Percentiles rank a stretch among this genome's conserved stretches.
phyloP scores from a whole-genome alignment of 2,113 vertebrate genomes.

The Agapornis roseicollis region DNA sequence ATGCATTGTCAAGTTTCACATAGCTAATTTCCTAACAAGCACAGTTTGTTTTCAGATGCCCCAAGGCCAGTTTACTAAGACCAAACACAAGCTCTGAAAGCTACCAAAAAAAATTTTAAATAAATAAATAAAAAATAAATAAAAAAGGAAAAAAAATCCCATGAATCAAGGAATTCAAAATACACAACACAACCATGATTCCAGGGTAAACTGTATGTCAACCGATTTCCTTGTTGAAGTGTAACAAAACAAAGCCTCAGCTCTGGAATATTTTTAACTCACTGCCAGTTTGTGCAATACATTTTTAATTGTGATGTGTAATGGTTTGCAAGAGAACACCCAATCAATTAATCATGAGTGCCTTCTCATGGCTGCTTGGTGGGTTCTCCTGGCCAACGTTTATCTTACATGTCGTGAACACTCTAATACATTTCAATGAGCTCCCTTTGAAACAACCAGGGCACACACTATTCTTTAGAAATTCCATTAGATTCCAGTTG shows the following conservation, averaged over 20 bases:
- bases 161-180: slow-evolving; percentile 54
- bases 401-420: slow-evolving; percentile 60
- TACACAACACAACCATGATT: not conserved
- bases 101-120: not conserved
- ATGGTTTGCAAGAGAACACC: slow-evolving; percentile 78
- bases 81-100: slow-evolving; percentile 66
- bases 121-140: not conserved
- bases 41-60: slow-evolving; percentile 79
- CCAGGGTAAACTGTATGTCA: not conserved
- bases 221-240: slow-evolving; percentile 16
- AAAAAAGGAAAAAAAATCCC: not conserved
- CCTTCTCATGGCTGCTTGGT: slow-evolving; percentile 69
- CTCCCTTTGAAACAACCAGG: slow-evolving; percentile 45
- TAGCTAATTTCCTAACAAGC: slow-evolving; percentile 77
- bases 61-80: slow-evolving; percentile 74
- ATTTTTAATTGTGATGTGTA: slow-evolving; percentile 82
- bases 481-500: slow-evolving; percentile 55
- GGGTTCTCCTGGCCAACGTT: slow-evolving; percentile 43
- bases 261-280: slow-evolving; percentile 61
- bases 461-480: slow-evolving; percentile 55
- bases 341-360: slow-evolving; percentile 81
- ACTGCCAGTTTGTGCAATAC: slow-evolving; percentile 69
- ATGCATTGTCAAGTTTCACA: slow-evolving; percentile 72
- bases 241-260: slow-evolving; percentile 30
- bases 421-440: slow-evolving; percentile 42